Conservation (phyloP, 2,113 vertebrate genomes). For the Psittacara wagleri region DNA sequence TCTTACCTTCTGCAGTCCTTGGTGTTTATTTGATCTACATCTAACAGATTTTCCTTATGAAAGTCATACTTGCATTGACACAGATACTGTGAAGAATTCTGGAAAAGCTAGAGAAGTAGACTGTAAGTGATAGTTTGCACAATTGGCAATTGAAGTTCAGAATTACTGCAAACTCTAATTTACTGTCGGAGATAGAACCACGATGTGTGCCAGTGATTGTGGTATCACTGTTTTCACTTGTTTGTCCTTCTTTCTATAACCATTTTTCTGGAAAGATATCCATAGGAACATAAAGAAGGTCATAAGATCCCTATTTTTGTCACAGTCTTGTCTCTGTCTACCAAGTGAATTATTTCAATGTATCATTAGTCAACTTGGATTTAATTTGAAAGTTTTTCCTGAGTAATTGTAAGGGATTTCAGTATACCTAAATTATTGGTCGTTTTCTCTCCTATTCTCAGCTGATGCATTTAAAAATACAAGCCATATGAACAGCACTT, state of each 20-base stretch:
- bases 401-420: background rate
- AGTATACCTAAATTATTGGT: background rate
- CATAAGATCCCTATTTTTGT: background rate
- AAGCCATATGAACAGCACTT: background rate
- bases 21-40: background rate
- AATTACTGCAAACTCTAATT: background rate
- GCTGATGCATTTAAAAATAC: background rate
- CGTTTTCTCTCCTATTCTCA: background rate
- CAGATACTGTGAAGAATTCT: background rate
- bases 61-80: background rate
- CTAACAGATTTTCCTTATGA: background rate
- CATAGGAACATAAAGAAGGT: background rate
- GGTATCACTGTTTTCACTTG: background rate
- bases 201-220: background rate
- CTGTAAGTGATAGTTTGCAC: background rate
- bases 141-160: background rate
- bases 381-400: background rate
- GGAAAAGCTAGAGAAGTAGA: background rate
- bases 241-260: background rate
- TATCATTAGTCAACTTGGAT: background rate
- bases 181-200: background rate
- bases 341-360: background rate
- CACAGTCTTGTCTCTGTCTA: background rate
- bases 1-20: background rate
- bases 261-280: background rate